These are phyloP conservation scores for Vidua macroura DNA, from an alignment of 2,113 vertebrate genomes.

Conservation along the genomic window DNA sequence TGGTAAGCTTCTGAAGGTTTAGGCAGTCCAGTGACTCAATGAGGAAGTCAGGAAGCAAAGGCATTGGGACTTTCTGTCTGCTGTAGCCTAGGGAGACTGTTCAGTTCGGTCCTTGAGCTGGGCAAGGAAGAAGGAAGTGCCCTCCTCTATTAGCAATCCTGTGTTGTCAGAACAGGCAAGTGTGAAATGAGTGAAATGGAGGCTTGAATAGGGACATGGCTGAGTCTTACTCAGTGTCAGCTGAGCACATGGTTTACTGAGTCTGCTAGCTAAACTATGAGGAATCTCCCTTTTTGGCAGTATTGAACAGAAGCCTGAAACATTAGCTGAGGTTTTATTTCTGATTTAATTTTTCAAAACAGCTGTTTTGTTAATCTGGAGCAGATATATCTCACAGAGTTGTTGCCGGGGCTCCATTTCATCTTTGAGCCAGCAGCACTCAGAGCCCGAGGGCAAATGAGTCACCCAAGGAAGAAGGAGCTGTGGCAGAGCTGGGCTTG, in stretches of 20 bases:
- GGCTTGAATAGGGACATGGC: background rate
- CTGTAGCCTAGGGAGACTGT: background rate
- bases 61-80: fast-evolving
- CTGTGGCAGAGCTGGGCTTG: background rate
- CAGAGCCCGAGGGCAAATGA: background rate
- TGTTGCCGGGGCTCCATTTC: background rate
- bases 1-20: background rate
- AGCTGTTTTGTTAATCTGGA: background rate
- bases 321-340: background rate
- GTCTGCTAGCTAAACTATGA: background rate
- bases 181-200: background rate
- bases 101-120: background rate
- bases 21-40: fast-evolving
- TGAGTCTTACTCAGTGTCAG: background rate
- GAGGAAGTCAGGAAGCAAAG: background rate
- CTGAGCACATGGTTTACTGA: background rate
- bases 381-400: background rate
- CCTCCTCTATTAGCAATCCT: background rate
- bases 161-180: background rate
- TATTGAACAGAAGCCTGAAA: background rate
- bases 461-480: background rate
- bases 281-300: background rate
- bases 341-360: background rate
- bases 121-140: background rate
- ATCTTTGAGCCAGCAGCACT: background rate